These are phyloP conservation scores for Terebella lapidaria DNA, from an alignment of 2,888 invertebrate species.

Conservation along the genomic window DNA sequence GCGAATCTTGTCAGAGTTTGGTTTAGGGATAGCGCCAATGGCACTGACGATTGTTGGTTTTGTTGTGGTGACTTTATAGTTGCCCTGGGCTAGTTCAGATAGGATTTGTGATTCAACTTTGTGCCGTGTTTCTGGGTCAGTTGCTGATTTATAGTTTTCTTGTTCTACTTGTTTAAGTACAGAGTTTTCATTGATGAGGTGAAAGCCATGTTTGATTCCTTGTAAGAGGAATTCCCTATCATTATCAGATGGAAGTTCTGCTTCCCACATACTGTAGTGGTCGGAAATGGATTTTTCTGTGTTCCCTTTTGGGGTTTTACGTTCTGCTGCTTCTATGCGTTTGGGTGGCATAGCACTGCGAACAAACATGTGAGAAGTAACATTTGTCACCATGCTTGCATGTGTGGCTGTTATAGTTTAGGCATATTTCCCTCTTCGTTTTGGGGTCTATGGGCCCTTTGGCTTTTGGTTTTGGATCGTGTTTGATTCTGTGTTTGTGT, in stretches of 20 bases:
- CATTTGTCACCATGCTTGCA: background rate
- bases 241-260: background rate
- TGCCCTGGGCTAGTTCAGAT: background rate
- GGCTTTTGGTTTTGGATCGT: too few species aligned
- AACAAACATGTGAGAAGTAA: background rate
- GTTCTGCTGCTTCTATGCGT: background rate
- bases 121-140: background rate
- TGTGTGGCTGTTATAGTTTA: background rate
- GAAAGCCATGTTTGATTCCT: background rate
- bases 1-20: background rate
- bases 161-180: background rate
- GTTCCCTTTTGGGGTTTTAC: background rate
- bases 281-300: background rate
- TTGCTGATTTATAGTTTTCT: background rate
- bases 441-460: background rate
- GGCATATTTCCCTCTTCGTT: background rate
- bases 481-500: too few species aligned
- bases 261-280: background rate
- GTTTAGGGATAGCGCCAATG: background rate
- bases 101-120: background rate
- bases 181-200: background rate
- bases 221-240: background rate
- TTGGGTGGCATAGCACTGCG: background rate
- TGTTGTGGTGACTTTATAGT: background rate
- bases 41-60: slow-evolving; percentile 3